Conservation (phyloP, 2,113 vertebrate species). For the Oncorhynchus clarkii region DNA sequence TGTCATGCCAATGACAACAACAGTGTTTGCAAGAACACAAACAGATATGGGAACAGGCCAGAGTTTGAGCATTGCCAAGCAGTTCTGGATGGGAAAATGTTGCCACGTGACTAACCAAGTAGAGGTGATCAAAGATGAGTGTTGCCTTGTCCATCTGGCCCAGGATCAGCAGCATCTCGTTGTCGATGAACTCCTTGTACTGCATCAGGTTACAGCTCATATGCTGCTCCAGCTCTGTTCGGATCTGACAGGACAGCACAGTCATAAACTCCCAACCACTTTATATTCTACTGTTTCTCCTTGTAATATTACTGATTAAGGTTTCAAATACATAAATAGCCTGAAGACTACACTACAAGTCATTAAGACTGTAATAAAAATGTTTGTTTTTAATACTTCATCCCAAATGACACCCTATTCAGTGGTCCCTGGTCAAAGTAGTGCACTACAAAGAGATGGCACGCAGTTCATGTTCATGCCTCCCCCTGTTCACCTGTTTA, state of each 20-base stretch:
- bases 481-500: slow-evolving; percentile 82
- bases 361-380: too few species aligned
- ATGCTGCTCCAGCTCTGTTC: slow-evolving; percentile 88
- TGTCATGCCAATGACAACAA: neutral
- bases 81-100: too few species aligned
- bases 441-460: neutral
- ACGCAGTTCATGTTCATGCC: too few species aligned
- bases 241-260: slow-evolving; percentile 50
- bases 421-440: neutral
- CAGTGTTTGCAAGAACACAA: too few species aligned
- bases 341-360: slow-evolving; percentile 50
- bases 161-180: slow-evolving; percentile 95
- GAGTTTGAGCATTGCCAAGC: neutral
- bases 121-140: slow-evolving; percentile 95
- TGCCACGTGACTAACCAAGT: slow-evolving; percentile 78
- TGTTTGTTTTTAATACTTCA: neutral
- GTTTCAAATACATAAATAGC: too few species aligned
- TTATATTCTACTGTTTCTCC: neutral
- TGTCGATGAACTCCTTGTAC: slow-evolving; percentile 97
- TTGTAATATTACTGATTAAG: too few species aligned
- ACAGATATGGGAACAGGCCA: too few species aligned
- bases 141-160: slow-evolving; percentile 99
- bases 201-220: slow-evolving; percentile 97
- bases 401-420: neutral
- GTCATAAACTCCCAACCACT: neutral